Base-by-base conservation (phyloP, 2,797 vertebrate species). In the Pseudomugil tenellus region DNA sequence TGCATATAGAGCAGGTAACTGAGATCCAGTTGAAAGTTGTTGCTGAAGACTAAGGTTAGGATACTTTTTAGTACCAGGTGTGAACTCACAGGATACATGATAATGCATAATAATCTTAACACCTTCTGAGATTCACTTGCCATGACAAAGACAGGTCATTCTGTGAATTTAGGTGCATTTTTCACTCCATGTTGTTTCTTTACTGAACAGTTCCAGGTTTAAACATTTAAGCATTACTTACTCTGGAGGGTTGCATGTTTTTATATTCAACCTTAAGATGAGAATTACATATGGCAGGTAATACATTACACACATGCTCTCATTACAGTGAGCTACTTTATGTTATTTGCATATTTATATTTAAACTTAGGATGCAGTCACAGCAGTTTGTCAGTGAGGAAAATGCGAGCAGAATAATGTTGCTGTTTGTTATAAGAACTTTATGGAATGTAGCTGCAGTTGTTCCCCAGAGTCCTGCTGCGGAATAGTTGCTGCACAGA, bases 401-500 rank as follows among this genome's bases (percentile, higher is more conserved):
- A 43, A 14, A 59, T 28, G 7, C 13, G 2, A 51, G 9, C 35
- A 63, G 51, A 55, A 41, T 29, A 43, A 37, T 67, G 39, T 35
- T 56, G 54, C 41, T 58, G 34, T 67, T 83, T 74, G 29, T 35
- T 65, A 67, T 70, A 29, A 39, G 2, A 53, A 56, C 56, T 70
- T 66, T 41, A 58, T 58, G 4, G 68, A 67, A 57, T 55, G 49
- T 35, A 57, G 62, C 58, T 41, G 49, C 31, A 57, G 62, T 56
- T 41, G 48, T 67, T 74, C 58, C 54, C 52, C 26, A 37, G 63
- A 32, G 43, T 54, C 16, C 31, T 3, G 3, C 51, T 70, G 28
- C 35, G 56, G 5, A 29, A 29, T 13, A 28, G 12, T 52, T 32
- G 46, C 37, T 39, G 12, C 23, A 58, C 28, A 14, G 3, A 3